These are phyloP conservation scores for Apteryx mantelli DNA, from an alignment of 2,113 vertebrate genomes.

Conservation along the genomic window DNA sequence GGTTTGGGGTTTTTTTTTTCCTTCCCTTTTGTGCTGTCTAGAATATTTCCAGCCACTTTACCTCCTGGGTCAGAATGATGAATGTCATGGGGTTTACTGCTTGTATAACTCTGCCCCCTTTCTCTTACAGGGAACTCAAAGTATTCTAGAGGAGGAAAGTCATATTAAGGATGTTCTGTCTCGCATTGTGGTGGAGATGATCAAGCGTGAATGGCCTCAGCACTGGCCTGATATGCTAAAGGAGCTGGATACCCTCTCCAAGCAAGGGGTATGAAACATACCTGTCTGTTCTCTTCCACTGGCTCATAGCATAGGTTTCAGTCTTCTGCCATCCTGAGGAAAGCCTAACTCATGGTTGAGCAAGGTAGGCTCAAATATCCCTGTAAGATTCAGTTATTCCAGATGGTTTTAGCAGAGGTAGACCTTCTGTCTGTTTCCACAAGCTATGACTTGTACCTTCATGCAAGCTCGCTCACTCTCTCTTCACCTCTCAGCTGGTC, in stretches of 20 bases:
- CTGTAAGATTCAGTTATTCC: neutral
- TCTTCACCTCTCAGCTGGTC: neutral
- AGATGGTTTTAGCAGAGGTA: neutral
- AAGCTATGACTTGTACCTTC: neutral
- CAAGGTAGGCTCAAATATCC: neutral
- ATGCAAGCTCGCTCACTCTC: neutral
- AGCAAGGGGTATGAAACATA: constrained; percentile 85
- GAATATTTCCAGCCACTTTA: neutral
- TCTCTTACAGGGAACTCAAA: constrained; percentile 85
- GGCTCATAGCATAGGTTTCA: neutral
- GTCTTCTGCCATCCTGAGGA: neutral
- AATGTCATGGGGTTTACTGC: neutral
- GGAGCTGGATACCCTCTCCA: constrained; percentile 91
- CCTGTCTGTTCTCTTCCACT: neutral
- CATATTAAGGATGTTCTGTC: constrained; percentile 96
- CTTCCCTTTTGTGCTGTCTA: neutral
- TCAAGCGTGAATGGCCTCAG: constrained; percentile 98
- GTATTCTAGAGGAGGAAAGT: constrained; percentile 93
- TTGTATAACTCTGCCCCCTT: neutral
- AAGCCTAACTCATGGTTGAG: neutral
- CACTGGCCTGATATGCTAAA: constrained; percentile 97
- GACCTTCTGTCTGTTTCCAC: neutral
- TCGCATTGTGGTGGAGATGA: constrained; percentile 96
- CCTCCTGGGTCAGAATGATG: neutral
- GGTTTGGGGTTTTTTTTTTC: neutral